phyloP scores from a whole-genome alignment of 2,888 invertebrate species.

The Chalcosyrphus nemorum region DNA sequence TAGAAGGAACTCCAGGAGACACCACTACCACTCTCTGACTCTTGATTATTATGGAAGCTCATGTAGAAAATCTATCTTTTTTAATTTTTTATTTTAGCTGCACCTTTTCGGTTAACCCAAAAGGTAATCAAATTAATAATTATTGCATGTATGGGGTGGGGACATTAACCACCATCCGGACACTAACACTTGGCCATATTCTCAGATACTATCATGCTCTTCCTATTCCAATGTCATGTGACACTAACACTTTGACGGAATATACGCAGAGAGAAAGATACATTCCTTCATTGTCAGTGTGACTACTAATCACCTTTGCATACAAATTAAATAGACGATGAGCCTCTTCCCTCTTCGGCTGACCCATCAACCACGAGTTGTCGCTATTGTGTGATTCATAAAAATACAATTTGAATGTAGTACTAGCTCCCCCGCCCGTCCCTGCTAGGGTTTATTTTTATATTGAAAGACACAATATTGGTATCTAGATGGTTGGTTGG shows the following conservation, averaged over 20 bases:
- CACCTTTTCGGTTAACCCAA: slow-evolving; percentile 65
- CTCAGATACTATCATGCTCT: slow-evolving; percentile 23
- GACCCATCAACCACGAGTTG: neutral
- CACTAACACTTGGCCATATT: slow-evolving; percentile 39
- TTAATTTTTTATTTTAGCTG: slow-evolving; percentile 67
- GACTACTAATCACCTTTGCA: slow-evolving; percentile 70
- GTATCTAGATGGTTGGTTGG: slow-evolving; percentile 39
- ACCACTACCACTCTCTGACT: neutral
- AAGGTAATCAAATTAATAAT: slow-evolving; percentile 70
- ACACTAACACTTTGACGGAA: slow-evolving; percentile 50
- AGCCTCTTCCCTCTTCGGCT: slow-evolving; percentile 39
- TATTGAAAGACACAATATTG: slow-evolving; percentile 70
- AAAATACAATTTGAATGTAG: slow-evolving; percentile 62
- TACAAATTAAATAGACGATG: slow-evolving; percentile 65
- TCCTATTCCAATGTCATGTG: slow-evolving; percentile 67
- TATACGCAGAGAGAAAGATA: slow-evolving; percentile 38
- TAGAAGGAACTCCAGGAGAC: slow-evolving; percentile 41
- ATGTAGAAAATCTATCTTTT: slow-evolving; percentile 51
- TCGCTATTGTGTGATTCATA: slow-evolving; percentile 65
- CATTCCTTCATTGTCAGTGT: slow-evolving; percentile 49
- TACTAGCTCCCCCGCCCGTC: neutral
- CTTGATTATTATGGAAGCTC: slow-evolving; percentile 43
- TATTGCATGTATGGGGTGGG: slow-evolving; percentile 66
- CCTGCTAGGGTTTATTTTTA: slow-evolving; percentile 62
- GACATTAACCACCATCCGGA: slow-evolving; percentile 64